Evolutionary conservation across 1,140 invertebrate genomes (phyloP), one percentile per base, ranked within the genome.

Genomic region (Sipha flava): DNA sequence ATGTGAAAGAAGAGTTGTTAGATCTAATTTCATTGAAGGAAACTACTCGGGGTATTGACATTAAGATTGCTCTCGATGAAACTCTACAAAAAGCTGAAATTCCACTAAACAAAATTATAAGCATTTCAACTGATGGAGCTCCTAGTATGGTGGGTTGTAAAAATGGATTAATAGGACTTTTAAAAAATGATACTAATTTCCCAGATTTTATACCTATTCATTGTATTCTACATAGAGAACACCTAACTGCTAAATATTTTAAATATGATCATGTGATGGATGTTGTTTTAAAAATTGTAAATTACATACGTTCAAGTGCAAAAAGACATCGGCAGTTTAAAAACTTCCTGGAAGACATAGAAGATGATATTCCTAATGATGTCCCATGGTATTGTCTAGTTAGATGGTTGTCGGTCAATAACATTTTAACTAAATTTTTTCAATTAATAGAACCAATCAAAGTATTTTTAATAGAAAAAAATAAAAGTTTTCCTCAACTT

Each of bases 151-250:
- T 37, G 9, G 59, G 16, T 64, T 64, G 29, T 64, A 64, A 64
- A 64, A 64, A 64, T 64, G 31, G 59, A 64, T 54, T 54, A 26
- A 54, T 54, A 54, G 52, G 23, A 26, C 29, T 64, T 37, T 64
- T 37, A 64, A 37, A 64, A 64, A 64, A 21, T 64, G 59, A 64
- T 64, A 37, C 59, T 64, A 9, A 64, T 64, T 64, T 64, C 18
- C 59, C 59, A 64, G 59, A 64, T 37, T 37, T 64, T 64, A 64
- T 64, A 34, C 59, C 59, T 34, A 64, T 64, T 64, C 18, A 64
- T 37, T 37, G 59, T 21, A 64, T 64, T 64, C 4, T 64, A 12
- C 57, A 59, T 59, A 59, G 26, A 59, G 26, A 59, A 59, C 57
- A 59, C 12, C n/a, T n/a, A n/a, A n/a, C 12, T 34, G 5, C 59